phyloP scores from a whole-genome alignment of 1,140 invertebrate genomes.

The Caenorhabditis latens region DNA sequence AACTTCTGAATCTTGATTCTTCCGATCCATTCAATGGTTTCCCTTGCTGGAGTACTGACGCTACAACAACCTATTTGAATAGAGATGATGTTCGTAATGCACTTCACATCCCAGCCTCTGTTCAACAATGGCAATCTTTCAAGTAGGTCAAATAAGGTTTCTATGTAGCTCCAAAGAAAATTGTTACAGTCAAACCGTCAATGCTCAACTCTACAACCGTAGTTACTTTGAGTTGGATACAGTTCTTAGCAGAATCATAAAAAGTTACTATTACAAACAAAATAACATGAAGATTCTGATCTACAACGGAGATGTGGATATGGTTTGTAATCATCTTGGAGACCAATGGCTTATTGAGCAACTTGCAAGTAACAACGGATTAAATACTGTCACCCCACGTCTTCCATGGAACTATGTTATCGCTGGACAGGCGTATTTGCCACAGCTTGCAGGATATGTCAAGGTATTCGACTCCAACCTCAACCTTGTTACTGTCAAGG shows the following conservation, averaged over 20 bases:
- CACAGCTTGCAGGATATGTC: constrained; percentile 44
- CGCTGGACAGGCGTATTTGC: not conserved
- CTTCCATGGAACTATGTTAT: constrained; percentile 50
- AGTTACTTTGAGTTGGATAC: constrained; percentile 57
- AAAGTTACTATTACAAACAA: constrained; percentile 49
- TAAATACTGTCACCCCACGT: constrained; percentile 30
- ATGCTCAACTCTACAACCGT: constrained; percentile 58
- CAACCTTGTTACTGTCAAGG: constrained; percentile 56
- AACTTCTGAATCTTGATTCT: constrained; percentile 56
- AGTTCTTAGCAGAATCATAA: constrained; percentile 1
- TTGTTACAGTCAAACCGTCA: constrained; percentile 57
- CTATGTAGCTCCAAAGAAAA: not conserved
- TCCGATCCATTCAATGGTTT: constrained; percentile 65
- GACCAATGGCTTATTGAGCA: constrained; percentile 80
- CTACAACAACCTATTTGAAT: constrained; percentile 62
- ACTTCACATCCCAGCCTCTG: constrained; percentile 59
- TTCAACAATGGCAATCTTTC: constrained; percentile 60
- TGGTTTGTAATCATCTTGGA: constrained; percentile 81
- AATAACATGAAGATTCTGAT: constrained; percentile 75
- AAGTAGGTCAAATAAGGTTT: constrained; percentile 38
- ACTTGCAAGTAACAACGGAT: constrained; percentile 42
- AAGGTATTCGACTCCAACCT: constrained; percentile 56
- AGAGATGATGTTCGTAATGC: constrained; percentile 62
- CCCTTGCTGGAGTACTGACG: constrained; percentile 62
- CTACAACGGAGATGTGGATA: constrained; percentile 81